phyloP scores from a whole-genome alignment of 2,888 invertebrate genomes.

The Griposia aprilina region DNA sequence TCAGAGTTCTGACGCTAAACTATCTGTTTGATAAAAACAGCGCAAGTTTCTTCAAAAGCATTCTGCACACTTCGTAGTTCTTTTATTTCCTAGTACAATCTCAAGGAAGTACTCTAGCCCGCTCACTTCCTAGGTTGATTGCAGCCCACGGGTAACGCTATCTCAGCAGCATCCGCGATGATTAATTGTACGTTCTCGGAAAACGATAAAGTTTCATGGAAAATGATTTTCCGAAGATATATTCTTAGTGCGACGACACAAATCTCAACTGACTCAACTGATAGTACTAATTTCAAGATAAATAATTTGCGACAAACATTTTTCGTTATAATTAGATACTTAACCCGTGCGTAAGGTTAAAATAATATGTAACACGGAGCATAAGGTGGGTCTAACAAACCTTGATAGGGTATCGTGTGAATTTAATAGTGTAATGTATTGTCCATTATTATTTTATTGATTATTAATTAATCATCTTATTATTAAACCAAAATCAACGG shows the following conservation, averaged over 20 bases:
- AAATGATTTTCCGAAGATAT: constrained; percentile 12
- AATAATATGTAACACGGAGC: too few species aligned
- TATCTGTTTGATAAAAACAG: constrained; percentile 34
- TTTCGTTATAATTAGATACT: neutral
- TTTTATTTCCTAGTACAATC: constrained; percentile 40
- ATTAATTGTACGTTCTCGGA: constrained; percentile 33
- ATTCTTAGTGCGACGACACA: constrained; percentile 10
- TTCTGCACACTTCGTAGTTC: neutral
- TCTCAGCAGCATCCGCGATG: constrained; percentile 40
- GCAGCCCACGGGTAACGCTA: constrained; percentile 32
- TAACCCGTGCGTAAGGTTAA: too few species aligned
- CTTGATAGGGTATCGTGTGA: too few species aligned
- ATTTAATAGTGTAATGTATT: too few species aligned
- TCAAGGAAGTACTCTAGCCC: constrained; percentile 10
- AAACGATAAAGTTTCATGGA: constrained; percentile 34
- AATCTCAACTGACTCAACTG: neutral
- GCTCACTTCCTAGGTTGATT: constrained; percentile 33
- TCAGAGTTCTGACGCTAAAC: neutral
- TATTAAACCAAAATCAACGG: too few species aligned
- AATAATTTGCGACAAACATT: neutral
- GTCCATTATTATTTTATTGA: too few species aligned
- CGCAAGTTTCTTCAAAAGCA: constrained; percentile 16
- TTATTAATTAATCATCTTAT: too few species aligned
- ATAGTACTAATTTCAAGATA: neutral
- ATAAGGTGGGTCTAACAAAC: neutral